Percentiles rank a stretch among this genome's conserved stretches.
Conservation (phyloP, 1,140 invertebrate species). For the Plectus sambesii region DNA sequence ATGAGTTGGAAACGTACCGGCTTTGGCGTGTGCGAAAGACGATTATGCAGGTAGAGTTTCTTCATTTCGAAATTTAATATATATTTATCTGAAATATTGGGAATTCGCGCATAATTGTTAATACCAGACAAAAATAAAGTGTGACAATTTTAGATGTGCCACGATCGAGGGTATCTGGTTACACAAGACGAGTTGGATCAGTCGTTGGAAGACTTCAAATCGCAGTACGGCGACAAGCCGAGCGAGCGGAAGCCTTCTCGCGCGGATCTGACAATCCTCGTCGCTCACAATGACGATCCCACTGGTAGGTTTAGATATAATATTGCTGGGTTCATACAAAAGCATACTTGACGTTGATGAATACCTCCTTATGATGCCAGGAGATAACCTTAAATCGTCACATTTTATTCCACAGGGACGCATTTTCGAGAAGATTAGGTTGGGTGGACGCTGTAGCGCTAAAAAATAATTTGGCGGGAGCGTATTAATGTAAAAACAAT, state of each 20-base stretch:
- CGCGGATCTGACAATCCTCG: slow-evolving; percentile 65
- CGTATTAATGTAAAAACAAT: no score
- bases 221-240: slow-evolving; percentile 92
- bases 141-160: slow-evolving; percentile 51
- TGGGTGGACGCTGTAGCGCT: not conserved
- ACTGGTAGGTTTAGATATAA: slow-evolving; percentile 61
- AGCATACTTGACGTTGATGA: slow-evolving; percentile 8
- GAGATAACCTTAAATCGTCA: no score
- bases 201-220: slow-evolving; percentile 92
- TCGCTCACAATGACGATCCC: slow-evolving; percentile 97
- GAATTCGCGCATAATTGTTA: no score
- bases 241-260: slow-evolving; percentile 70
- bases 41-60: slow-evolving; percentile 82
- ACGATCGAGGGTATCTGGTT: slow-evolving; percentile 59
- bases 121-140: not conserved
- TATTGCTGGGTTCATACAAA: not conserved
- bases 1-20: slow-evolving; percentile 96
- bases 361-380: slow-evolving; percentile 6
- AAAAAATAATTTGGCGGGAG: not conserved
- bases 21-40: slow-evolving; percentile 96
- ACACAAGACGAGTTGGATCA: slow-evolving; percentile 99
- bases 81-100: no score
- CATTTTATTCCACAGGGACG: no score
- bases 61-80: slow-evolving; percentile 18
- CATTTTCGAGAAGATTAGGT: no score